Conservation (phyloP, 2,888 invertebrate genomes). For the Latrodectus hesperus region DNA sequence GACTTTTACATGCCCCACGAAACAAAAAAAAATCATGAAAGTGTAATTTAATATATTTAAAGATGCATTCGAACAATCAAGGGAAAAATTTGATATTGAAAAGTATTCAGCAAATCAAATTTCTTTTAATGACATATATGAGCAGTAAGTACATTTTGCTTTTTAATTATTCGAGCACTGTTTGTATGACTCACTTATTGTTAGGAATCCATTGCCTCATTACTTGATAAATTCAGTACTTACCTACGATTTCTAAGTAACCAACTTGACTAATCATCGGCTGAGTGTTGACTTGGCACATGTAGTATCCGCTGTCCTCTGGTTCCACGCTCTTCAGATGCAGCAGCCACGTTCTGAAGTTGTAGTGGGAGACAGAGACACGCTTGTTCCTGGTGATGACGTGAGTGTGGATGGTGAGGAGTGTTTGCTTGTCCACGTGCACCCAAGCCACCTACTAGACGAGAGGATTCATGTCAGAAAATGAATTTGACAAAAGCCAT, state of each 20-base stretch:
- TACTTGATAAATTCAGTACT: conserved; percentile 1
- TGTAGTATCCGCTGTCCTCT: conserved; percentile 92
- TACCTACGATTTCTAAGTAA: conserved; percentile 71
- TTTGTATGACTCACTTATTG: no score
- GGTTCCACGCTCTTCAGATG: conserved; percentile 76
- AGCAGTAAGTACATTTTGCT: no score
- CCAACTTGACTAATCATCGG: conserved; percentile 71
- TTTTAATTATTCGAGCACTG: no score
- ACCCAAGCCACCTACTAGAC: conserved; percentile 89
- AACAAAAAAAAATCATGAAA: no score
- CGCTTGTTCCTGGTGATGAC: conserved; percentile 93
- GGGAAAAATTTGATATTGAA: no score
- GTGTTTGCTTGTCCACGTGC: conserved; percentile 92
- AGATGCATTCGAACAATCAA: no score
- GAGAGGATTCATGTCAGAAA: conserved; percentile 6
- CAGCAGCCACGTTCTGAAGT: conserved; percentile 69
- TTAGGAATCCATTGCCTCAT: no score
- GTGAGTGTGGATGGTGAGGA: conserved; percentile 91
- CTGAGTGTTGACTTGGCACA: conserved; percentile 76
- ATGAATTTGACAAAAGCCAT: no score
- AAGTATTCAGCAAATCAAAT: no score
- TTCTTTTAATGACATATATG: no score
- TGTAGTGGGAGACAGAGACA: conserved; percentile 87
- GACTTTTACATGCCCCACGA: no score
- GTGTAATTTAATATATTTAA: no score